Percentiles rank a stretch among this genome's conserved stretches.
Conservation (phyloP, 2,113 vertebrate genomes). For the Rafetus swinhoei region DNA sequence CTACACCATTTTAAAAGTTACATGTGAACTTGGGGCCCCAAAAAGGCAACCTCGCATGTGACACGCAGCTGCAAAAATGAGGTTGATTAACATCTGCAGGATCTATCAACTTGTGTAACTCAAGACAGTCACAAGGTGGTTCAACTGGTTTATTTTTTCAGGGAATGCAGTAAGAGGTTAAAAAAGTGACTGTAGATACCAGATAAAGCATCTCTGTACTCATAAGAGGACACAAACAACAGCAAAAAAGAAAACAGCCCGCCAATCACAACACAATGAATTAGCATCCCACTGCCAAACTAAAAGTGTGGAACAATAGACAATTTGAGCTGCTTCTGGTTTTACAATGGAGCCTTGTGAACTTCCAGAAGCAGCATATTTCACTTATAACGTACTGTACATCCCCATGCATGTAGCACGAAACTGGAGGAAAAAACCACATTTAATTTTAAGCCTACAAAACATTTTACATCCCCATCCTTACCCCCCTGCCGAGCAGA, state of each 20-base stretch:
- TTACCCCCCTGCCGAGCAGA: neutral
- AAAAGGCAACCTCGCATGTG: neutral
- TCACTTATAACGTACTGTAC: constrained; percentile 62
- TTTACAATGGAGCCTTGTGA: constrained; percentile 75
- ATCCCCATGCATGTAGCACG: constrained; percentile 30
- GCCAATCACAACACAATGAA: constrained; percentile 63
- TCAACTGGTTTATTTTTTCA: neutral
- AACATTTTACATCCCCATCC: neutral
- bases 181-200: constrained; percentile 1
- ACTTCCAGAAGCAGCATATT: constrained; percentile 65
- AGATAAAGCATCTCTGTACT: constrained; percentile 38
- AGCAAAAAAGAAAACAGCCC: constrained; percentile 2
- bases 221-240: constrained; percentile 33
- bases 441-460: neutral
- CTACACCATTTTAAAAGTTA: neutral
- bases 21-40: neutral
- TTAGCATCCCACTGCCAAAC: constrained; percentile 68
- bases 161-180: neutral
- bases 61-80: neutral
- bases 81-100: neutral
- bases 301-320: constrained; percentile 68
- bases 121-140: neutral
- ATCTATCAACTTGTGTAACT: neutral
- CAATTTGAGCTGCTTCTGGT: constrained; percentile 63
- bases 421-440: neutral